Conservation (phyloP, 2,888 invertebrate species). For the Orchesella flavescens region DNA sequence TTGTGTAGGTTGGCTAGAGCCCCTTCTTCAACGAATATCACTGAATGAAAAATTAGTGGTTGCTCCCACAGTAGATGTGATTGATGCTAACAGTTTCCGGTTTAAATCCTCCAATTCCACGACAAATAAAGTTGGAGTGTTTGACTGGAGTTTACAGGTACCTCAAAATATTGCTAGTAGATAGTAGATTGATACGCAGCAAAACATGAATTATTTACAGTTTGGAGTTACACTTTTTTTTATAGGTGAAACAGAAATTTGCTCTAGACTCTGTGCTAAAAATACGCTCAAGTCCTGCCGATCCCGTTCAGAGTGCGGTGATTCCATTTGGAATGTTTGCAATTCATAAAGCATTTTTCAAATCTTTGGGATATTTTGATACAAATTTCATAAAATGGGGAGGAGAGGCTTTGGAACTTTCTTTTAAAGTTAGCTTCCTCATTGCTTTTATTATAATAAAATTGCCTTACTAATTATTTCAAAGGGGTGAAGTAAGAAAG, state of each 20-base stretch:
- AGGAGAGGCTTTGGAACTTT: slow-evolving; percentile 78
- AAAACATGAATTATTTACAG: too few relatives aligned
- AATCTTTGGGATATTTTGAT: slow-evolving; percentile 78
- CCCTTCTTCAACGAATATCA: slow-evolving; percentile 74
- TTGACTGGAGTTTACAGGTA: slow-evolving; percentile 39
- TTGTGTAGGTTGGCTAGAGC: slow-evolving; percentile 76
- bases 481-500: too few relatives aligned
- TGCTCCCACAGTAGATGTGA: slow-evolving; percentile 76
- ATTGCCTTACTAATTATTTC: too few relatives aligned
- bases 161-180: neutral
- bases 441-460: too few relatives aligned
- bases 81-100: slow-evolving; percentile 76
- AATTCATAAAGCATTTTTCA: slow-evolving; percentile 77
- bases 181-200: too few relatives aligned
- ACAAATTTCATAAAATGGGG: slow-evolving; percentile 79
- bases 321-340: slow-evolving; percentile 79
- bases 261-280: slow-evolving; percentile 72
- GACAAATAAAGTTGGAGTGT: slow-evolving; percentile 21
- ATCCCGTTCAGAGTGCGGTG: slow-evolving; percentile 76
- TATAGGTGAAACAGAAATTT: slow-evolving; percentile 78
- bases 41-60: slow-evolving; percentile 74
- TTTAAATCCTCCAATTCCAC: slow-evolving; percentile 64
- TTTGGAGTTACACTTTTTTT: too few relatives aligned
- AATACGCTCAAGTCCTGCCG: slow-evolving; percentile 73
- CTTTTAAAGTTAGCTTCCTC: slow-evolving; percentile 74